A percentile compares a stretch with the other conserved stretches of the same genome.
These are phyloP conservation scores for Periplaneta americana DNA, from an alignment of 1,140 invertebrate genomes.

Conservation along the genomic window DNA sequence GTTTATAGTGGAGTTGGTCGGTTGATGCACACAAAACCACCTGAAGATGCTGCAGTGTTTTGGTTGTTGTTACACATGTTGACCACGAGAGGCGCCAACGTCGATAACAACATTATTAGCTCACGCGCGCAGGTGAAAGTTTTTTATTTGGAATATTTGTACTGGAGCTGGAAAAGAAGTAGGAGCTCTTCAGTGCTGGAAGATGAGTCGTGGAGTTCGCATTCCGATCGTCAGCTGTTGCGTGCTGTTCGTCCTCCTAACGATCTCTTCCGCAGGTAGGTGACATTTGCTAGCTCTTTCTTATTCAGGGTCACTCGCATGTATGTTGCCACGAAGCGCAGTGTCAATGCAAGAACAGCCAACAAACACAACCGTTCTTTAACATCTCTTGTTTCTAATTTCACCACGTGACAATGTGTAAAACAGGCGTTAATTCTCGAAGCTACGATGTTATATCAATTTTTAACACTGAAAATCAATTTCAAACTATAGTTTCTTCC, in stretches of 20 bases:
- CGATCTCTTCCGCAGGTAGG: neutral
- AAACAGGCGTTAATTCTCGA: too few species aligned
- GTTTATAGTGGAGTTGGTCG: neutral
- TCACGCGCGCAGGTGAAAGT: neutral
- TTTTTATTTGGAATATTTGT: neutral
- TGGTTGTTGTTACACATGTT: neutral
- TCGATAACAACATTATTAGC: neutral
- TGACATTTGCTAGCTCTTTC: too few species aligned
- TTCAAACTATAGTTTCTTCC: too few species aligned
- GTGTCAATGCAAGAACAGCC: too few species aligned
- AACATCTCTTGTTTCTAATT: too few species aligned
- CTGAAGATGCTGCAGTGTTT: neutral
- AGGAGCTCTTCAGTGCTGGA: neutral
- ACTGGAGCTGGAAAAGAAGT: neutral
- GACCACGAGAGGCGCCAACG: neutral
- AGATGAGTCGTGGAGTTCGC: neutral
- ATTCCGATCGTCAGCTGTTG: neutral
- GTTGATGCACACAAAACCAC: neutral
- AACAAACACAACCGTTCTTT: too few species aligned
- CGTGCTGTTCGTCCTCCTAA: neutral
- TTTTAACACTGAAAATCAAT: too few species aligned
- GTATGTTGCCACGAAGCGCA: too few species aligned
- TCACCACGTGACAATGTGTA: too few species aligned
- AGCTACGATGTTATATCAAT: too few species aligned
- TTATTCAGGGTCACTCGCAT: too few species aligned